Base-by-base conservation (phyloP, 2,113 vertebrate species). In the Epinephelus lanceolatus region DNA sequence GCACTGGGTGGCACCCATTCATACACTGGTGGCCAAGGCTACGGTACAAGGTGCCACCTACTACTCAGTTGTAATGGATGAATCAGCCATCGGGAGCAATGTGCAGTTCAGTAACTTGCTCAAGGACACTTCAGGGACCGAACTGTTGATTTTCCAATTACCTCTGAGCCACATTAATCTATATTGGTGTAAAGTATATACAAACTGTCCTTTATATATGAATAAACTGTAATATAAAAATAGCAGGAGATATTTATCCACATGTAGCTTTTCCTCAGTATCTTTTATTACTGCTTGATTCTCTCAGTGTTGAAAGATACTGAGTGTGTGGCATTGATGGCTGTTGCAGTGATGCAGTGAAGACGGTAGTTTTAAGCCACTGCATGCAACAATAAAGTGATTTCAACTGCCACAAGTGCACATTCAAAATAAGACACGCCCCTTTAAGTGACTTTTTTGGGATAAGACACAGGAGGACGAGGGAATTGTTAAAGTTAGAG, bases 331-430 rank as follows among this genome's bases (percentile, higher is more conserved):
- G 30, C 60, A 62, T 10, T 60, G 27, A 6, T 12, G 33, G 37
- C 11, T 52, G 27, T 19, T 33, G 23, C 47, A 49, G 42, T 27
- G 45, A 68, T 27, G 25, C 25, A 51, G 25, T 33, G 25, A 69
- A 18, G 12, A 23, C 49, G 75, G 57, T 12, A 0, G 2, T 40
- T 61, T 52, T 6, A 23, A 30, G 11, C 4, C 33, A 45, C 25
- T 51, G 23, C 52, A 21, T 12, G 52, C 42, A 59, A 21, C 25
- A 40, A 18, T n/a, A 27, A 23, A 74, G 63, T 17, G 37, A 63
- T 70, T 59, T 55, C 4, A 45, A 75, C 40, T 79, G 71, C 56
- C 62, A 56, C 63, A 69, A 72, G 47, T 76, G 67, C 77, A 81
- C 7, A 37, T 71, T 80, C 25, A 61, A 70, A 10, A 66, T 25